phyloP scores from a whole-genome alignment of 2,797 vertebrate genomes.

The Anguilla obscura region DNA sequence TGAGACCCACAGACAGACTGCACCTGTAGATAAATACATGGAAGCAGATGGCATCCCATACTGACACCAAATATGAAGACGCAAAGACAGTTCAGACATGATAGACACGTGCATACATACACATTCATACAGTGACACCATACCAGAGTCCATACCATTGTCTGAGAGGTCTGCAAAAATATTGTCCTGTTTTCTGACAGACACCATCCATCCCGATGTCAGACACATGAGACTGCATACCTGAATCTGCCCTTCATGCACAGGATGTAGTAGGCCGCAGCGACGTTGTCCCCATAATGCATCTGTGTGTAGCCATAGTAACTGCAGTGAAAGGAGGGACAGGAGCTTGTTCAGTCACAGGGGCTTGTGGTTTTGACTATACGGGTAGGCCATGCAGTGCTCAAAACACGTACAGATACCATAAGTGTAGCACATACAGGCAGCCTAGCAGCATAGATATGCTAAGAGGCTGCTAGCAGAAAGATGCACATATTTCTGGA shows the following conservation, averaged over 20 bases:
- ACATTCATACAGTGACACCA: background rate
- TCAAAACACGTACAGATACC: background rate
- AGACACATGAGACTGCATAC: slow-evolving; percentile 57
- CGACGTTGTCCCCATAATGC: slow-evolving; percentile 62
- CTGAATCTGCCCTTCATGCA: slow-evolving; percentile 74
- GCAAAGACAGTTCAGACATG: background rate
- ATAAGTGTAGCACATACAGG: background rate
- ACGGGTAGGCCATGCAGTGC: background rate
- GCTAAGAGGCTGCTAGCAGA: too few relatives aligned
- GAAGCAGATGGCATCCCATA: background rate
- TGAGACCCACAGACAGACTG: background rate
- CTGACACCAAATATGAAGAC: background rate
- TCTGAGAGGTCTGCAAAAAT: background rate
- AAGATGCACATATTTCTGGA: too few relatives aligned
- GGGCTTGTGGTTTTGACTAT: background rate
- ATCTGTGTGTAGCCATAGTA: slow-evolving; percentile 51
- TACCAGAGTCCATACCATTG: background rate
- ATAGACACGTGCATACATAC: background rate
- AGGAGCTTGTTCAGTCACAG: slow-evolving; percentile 15
- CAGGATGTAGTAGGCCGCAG: slow-evolving; percentile 71
- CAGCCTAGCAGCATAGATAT: too few relatives aligned
- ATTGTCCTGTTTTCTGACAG: background rate
- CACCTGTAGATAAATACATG: background rate
- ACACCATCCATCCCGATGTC: background rate
- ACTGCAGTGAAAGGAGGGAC: slow-evolving; percentile 57